Conservation (phyloP, 2,888 invertebrate species). For the Oscheius sp. region DNA sequence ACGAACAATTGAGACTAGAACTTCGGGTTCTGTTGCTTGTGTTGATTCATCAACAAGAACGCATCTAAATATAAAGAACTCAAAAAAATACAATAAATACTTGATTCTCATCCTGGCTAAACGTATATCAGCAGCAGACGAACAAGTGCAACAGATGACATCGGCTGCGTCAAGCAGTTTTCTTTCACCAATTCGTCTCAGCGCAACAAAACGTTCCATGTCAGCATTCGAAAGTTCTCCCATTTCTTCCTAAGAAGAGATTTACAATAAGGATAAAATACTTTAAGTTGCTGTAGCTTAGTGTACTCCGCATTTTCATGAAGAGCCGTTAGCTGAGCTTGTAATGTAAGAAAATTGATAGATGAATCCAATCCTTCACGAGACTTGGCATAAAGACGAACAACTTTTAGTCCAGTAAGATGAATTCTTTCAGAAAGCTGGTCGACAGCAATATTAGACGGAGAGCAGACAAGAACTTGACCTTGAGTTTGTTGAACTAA, state of each 20-base stretch:
- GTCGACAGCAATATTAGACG: constrained; percentile 98
- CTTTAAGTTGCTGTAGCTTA: constrained; percentile 90
- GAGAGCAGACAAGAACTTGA: constrained; percentile 91
- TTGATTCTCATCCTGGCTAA: constrained; percentile 82
- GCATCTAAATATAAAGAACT: constrained; percentile 41
- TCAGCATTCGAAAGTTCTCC: constrained; percentile 95
- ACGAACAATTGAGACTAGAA: constrained; percentile 95
- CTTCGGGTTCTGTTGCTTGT: constrained; percentile 74
- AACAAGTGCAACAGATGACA: constrained; percentile 98
- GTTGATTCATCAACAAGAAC: constrained; percentile 70
- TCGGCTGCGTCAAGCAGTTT: constrained; percentile 81
- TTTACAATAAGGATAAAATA: constrained; percentile 32
- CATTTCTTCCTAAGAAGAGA: constrained; percentile 82
- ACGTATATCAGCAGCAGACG: constrained; percentile 95
- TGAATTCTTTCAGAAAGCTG: constrained; percentile 99
- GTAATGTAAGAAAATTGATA: constrained; percentile 92
- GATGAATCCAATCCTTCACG: constrained; percentile 97
- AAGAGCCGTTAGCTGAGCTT: constrained; percentile 94
- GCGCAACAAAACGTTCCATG: constrained; percentile 82
- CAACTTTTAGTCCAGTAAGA: constrained; percentile 88
- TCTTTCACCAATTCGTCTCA: constrained; percentile 43
- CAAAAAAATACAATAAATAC: constrained; percentile 4
- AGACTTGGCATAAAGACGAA: constrained; percentile 94
- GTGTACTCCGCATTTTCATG: constrained; percentile 90
- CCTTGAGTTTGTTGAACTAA: constrained; percentile 83